Evolutionary conservation across 2,888 invertebrate genomes (phyloP).

Genomic region (Archaeoteleia sp.): DNA sequence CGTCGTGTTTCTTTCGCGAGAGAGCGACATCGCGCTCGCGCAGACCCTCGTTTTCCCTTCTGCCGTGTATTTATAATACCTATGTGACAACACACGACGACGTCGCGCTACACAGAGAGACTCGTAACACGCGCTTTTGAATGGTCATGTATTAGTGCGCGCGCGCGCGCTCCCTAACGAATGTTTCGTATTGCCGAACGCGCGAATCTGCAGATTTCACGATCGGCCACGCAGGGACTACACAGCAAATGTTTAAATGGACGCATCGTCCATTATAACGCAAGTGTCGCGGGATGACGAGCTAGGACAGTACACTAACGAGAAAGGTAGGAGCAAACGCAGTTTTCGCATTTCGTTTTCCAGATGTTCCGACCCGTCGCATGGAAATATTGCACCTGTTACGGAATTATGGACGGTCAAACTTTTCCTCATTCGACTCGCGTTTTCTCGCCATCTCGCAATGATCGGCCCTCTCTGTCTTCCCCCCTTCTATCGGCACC

Average conservation of each 20-base stretch:
- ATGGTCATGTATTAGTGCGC: slow-evolving; percentile 49
- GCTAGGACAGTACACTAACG: slow-evolving; percentile 88
- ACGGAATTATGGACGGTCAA: slow-evolving; percentile 50
- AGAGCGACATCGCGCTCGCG: slow-evolving; percentile 8
- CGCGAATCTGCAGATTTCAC: slow-evolving; percentile 69
- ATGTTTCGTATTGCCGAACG: slow-evolving; percentile 56
- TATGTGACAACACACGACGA: too few relatives aligned
- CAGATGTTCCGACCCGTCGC: slow-evolving; percentile 46
- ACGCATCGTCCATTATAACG: slow-evolving; percentile 99
- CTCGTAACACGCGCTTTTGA: slow-evolving; percentile 25
- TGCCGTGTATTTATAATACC: too few relatives aligned
- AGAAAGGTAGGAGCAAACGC: slow-evolving; percentile 87
- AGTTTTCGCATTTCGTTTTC: too few relatives aligned
- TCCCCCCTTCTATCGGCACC: slow-evolving; percentile 40
- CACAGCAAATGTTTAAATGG: slow-evolving; percentile 88
- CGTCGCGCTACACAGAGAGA: slow-evolving; percentile 10
- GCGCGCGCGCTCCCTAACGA: slow-evolving; percentile 47
- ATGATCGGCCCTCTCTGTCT: not conserved
- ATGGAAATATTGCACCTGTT: slow-evolving; percentile 68
- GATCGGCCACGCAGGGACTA: slow-evolving; percentile 68
- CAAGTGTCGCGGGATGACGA: slow-evolving; percentile 99
- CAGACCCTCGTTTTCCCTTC: too few relatives aligned
- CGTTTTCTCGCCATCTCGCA: too few relatives aligned
- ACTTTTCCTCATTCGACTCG: too few relatives aligned
- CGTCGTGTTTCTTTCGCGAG: slow-evolving; percentile 1